These are phyloP conservation scores for Clavelina lepadiformis DNA, from an alignment of 23 tunicate species.

Conservation along the genomic window DNA sequence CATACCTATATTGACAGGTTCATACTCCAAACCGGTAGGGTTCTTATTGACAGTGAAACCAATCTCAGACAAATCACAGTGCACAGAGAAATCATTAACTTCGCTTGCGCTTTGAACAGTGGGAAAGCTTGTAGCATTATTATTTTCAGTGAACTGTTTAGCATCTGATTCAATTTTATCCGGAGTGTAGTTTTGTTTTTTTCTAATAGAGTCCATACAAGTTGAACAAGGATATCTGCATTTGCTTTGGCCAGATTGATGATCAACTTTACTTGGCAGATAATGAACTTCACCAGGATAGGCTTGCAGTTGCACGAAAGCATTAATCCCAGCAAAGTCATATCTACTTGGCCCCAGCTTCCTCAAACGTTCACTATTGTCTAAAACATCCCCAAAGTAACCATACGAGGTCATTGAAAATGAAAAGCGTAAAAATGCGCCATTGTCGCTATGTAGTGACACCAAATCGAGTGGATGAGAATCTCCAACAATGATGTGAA, in stretches of 20 bases:
- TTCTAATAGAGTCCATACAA: background rate
- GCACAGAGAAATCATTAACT: no score
- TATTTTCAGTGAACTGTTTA: no score
- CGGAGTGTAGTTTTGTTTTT: no score
- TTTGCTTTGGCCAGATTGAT: background rate
- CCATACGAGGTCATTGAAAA: constrained; percentile 91
- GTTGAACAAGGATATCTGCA: constrained; percentile 42
- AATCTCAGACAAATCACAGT: no score
- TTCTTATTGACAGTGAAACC: no score
- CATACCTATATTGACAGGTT: no score
- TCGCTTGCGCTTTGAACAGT: no score
- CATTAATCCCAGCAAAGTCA: constrained; percentile 62
- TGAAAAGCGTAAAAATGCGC: constrained; percentile 64
- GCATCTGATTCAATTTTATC: no score
- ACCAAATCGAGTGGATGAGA: constrained; percentile 67
- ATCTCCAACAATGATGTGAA: constrained; percentile 79
- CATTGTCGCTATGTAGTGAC: constrained; percentile 51
- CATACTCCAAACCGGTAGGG: no score
- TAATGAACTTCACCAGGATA: constrained; percentile 54
- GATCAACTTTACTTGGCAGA: constrained; percentile 28
- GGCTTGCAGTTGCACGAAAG: constrained; percentile 40
- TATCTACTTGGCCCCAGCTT: constrained; percentile 79
- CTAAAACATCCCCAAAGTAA: constrained; percentile 61
- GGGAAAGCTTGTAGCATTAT: no score
- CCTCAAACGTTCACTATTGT: constrained; percentile 61